Base-by-base conservation (phyloP, 2,113 vertebrate species). In the Nycticryphes semicollaris region DNA sequence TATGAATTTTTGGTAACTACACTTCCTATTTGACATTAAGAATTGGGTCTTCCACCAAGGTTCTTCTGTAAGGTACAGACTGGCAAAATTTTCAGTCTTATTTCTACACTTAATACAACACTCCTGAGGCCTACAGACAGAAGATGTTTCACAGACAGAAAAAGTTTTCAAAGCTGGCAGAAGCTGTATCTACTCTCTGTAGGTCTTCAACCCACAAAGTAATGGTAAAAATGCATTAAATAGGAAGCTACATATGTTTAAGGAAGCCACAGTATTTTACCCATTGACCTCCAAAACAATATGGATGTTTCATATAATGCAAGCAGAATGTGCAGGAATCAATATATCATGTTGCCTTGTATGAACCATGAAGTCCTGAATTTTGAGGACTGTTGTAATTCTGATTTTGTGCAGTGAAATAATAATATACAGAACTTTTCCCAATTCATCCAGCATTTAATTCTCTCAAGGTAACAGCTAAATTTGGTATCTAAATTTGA, bases 241-340 rank as follows among this genome's bases (percentile, higher is more conserved):
- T 0, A 86, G 23, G 20, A 75, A 57, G 37, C 17, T 60, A 9
- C 18, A 51, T n/a, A 74, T 6, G 28, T 19, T 60, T 64, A 37
- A 51, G 37, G n/a, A 54, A 51, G 30, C 45, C 45, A 60, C 5
- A 62, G 3, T 47, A 39, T n/a, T 86, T 67, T 83, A 9, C 33
- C 31, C 18, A 75, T 28, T 62, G 66, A 47, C 6, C 7, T 60
- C 19, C 35, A 68, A 68, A 74, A 33, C 18, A 79, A 43, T 3
- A 85, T 1, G 6, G 14, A 25, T 27, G 43, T 50, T 67, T 67
- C 23, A 53, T 4, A 0, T 13, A 50, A 64, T 0, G 6, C 10
- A 47, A 75, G 19, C 1, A 43, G 19, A 54, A 56, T 19, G 22
- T 39, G 77, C 64, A 82, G 33, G 87, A 87, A 80, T 6, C 1